These are phyloP conservation scores for Linnaemya tessellans DNA, from an alignment of 2,888 invertebrate genomes.

Conservation along the genomic window DNA sequence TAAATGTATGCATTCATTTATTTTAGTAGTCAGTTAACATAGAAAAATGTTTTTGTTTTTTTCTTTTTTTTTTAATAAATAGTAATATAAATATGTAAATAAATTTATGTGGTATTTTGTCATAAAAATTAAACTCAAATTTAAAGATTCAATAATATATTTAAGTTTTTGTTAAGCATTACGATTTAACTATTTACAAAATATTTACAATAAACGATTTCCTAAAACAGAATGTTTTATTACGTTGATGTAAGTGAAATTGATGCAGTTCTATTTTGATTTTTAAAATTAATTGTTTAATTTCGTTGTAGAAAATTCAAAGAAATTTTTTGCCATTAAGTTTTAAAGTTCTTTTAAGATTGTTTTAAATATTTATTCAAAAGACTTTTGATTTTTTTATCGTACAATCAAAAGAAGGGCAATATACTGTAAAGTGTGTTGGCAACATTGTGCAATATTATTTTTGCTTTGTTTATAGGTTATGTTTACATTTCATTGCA, in stretches of 20 bases:
- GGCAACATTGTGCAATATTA: no score
- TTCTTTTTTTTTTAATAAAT: conserved; percentile 17
- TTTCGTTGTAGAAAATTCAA: no score
- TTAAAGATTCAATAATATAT: conserved; percentile 40
- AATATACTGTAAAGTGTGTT: no score
- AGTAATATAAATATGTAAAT: conserved; percentile 47
- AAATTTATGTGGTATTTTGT: conserved; percentile 35
- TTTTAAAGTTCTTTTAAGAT: no score
- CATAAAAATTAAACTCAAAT: conserved; percentile 60
- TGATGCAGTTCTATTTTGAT: conserved; percentile 9
- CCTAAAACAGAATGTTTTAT: not conserved
- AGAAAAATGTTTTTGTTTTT: conserved; percentile 49
- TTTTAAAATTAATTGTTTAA: not conserved
- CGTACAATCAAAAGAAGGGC: no score
- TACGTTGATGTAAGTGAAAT: not conserved
- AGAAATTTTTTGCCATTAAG: no score
- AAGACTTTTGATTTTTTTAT: no score
- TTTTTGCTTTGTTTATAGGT: no score
- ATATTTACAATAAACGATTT: conserved; percentile 65
- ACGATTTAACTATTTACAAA: conserved; percentile 66
- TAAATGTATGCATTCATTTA: conserved; percentile 63
- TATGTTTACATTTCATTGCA: no score
- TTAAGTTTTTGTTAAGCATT: conserved; percentile 48
- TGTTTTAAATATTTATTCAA: no score
- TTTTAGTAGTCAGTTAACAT: conserved; percentile 61